These are phyloP conservation scores for Heliconius charithonia DNA, from an alignment of 2,888 invertebrate species.

Conservation along the genomic window DNA sequence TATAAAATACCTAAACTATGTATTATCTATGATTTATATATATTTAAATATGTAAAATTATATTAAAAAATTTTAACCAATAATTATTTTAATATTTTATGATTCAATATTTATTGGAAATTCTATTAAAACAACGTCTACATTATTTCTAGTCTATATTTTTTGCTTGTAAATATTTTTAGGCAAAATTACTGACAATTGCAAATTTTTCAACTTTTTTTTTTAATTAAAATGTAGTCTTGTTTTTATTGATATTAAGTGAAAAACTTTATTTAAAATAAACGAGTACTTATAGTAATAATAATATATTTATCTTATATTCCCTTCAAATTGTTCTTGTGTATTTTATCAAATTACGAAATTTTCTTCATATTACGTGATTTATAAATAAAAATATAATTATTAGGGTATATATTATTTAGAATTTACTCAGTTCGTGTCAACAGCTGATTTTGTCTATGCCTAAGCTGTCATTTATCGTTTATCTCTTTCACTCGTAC, in stretches of 20 bases:
- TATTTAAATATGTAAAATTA: not conserved
- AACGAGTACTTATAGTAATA: not conserved
- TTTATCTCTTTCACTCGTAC: constrained; percentile 51
- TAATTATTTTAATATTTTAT: too few species aligned
- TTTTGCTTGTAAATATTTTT: too few species aligned
- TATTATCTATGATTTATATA: constrained; percentile 1
- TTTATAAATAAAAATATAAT: not conserved
- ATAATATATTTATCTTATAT: not conserved
- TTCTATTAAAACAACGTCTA: not conserved
- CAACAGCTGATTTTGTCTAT: constrained; percentile 68
- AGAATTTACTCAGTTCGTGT: constrained; percentile 23
- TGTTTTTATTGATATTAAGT: not conserved
- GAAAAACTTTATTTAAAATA: not conserved
- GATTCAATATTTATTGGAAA: too few species aligned
- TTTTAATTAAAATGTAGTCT: too few species aligned
- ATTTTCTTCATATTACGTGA: not conserved
- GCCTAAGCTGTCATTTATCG: constrained; percentile 31
- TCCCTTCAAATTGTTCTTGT: too few species aligned
- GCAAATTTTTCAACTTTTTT: too few species aligned
- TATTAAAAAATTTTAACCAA: not conserved
- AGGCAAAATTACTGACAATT: too few species aligned
- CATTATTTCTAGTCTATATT: too few species aligned
- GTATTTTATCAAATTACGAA: not conserved
- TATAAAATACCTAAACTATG: not conserved
- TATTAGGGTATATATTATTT: constrained; percentile 1